Evolutionary conservation across 2,113 vertebrate genomes (phyloP).

Genomic region (Lepus europaeus): DNA sequence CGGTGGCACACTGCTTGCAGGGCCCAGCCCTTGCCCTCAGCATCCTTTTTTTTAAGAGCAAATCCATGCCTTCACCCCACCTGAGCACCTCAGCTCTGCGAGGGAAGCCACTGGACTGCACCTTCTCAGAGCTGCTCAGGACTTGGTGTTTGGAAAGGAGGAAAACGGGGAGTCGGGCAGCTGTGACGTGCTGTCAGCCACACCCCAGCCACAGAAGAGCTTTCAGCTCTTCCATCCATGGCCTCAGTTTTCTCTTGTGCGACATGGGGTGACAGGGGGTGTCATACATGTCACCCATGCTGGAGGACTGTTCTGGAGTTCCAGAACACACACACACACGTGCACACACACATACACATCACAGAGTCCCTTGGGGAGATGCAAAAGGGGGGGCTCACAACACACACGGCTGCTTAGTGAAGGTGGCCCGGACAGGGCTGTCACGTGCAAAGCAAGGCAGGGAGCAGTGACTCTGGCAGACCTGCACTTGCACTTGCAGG

Average conservation of each 20-base stretch:
- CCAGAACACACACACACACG: not conserved
- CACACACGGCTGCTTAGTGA: not conserved
- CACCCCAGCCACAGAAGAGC: no score
- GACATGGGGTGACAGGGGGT: not conserved
- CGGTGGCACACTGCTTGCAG: not conserved
- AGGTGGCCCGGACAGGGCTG: not conserved
- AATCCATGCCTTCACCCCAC: not conserved
- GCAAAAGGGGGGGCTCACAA: not conserved
- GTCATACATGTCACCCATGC: not conserved
- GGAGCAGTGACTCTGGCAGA: constrained; percentile 32
- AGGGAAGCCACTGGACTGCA: not conserved
- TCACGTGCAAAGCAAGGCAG: not conserved
- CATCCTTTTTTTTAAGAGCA: not conserved
- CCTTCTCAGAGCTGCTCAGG: not conserved
- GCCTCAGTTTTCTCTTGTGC: constrained; percentile 2
- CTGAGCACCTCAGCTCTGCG: not conserved
- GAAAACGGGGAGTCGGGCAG: not conserved
- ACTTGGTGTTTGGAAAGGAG: not conserved
- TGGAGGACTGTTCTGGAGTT: not conserved
- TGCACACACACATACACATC: not conserved
- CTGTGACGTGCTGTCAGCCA: not conserved
- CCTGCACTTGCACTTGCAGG: not conserved
- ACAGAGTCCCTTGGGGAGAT: not conserved
- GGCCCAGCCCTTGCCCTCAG: not conserved
- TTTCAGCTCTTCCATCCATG: not conserved